Conservation (phyloP, 2,113 vertebrate species). For the Delphinus delphis region DNA sequence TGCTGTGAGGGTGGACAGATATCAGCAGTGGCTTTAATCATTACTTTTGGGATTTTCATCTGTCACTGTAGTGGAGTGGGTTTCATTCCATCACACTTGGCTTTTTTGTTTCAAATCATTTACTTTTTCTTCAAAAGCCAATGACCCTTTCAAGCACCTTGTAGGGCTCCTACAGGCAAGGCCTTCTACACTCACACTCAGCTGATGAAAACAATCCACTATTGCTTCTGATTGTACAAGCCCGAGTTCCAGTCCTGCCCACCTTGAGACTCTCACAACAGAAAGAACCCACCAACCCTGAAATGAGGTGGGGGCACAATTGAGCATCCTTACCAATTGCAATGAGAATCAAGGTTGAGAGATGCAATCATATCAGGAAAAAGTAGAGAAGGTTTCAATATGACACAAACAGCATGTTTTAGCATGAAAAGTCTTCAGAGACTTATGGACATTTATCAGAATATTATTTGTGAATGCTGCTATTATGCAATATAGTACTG, state of each 20-base stretch:
- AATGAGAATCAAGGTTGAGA: not conserved
- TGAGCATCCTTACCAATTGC: accelerated
- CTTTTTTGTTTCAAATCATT: not conserved
- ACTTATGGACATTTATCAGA: not conserved
- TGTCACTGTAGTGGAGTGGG: not conserved
- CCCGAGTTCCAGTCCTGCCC: not conserved
- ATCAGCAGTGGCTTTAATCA: accelerated
- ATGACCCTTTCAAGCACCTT: too few relatives aligned
- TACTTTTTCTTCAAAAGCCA: not conserved
- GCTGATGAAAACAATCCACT: not conserved
- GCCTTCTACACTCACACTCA: not conserved
- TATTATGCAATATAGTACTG: not conserved
- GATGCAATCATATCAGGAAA: not conserved
- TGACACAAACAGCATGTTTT: not conserved
- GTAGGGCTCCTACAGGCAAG: not conserved
- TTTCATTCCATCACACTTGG: not conserved
- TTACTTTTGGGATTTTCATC: not conserved
- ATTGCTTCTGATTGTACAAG: too few relatives aligned
- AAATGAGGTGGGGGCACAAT: accelerated
- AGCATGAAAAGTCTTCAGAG: not conserved
- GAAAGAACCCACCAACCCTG: too few relatives aligned
- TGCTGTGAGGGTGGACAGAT: not conserved
- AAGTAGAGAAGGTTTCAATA: not conserved
- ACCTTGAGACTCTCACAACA: not conserved
- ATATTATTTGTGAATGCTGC: not conserved